phyloP scores from a whole-genome alignment of 2,888 invertebrate species.

The Eudemis profundana region DNA sequence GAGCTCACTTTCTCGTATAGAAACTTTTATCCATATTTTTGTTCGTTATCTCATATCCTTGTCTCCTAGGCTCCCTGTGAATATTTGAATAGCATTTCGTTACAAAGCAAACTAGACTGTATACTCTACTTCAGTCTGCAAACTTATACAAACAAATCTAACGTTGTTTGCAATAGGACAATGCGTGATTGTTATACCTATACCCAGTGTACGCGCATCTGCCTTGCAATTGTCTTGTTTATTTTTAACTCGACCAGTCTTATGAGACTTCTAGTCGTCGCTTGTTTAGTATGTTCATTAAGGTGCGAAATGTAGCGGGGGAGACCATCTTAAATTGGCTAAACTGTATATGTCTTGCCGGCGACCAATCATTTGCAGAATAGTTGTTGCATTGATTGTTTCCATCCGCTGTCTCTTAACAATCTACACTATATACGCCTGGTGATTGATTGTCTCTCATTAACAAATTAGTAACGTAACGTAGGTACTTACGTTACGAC shows the following conservation, averaged over 20 bases:
- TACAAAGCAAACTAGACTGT: constrained; percentile 38
- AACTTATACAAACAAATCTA: constrained; percentile 42
- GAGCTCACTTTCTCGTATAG: constrained; percentile 35
- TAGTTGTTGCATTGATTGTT: constrained; percentile 61
- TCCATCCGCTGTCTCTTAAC: constrained; percentile 52
- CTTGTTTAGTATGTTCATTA: constrained; percentile 48
- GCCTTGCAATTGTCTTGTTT: constrained; percentile 74
- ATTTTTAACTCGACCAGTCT: constrained; percentile 72
- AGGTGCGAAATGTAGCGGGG: constrained; percentile 55
- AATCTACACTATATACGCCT: constrained; percentile 1
- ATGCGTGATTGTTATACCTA: constrained; percentile 59
- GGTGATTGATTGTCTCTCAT: background rate
- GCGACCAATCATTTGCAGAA: constrained; percentile 64
- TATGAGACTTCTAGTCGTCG: constrained; percentile 53
- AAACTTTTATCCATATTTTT: background rate
- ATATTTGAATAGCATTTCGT: constrained; percentile 36
- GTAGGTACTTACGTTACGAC: too few species aligned
- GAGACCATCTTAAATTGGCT: constrained; percentile 69
- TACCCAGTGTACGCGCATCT: constrained; percentile 61
- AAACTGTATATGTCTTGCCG: constrained; percentile 59
- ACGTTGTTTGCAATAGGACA: constrained; percentile 50
- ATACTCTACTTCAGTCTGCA: constrained; percentile 33
- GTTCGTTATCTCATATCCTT: constrained; percentile 7
- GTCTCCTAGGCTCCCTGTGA: constrained; percentile 5
- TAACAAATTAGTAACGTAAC: background rate